Evolutionary conservation across 2,113 vertebrate genomes (phyloP), one percentile per base, ranked within the genome.

Genomic region (Pluvianellus socialis): DNA sequence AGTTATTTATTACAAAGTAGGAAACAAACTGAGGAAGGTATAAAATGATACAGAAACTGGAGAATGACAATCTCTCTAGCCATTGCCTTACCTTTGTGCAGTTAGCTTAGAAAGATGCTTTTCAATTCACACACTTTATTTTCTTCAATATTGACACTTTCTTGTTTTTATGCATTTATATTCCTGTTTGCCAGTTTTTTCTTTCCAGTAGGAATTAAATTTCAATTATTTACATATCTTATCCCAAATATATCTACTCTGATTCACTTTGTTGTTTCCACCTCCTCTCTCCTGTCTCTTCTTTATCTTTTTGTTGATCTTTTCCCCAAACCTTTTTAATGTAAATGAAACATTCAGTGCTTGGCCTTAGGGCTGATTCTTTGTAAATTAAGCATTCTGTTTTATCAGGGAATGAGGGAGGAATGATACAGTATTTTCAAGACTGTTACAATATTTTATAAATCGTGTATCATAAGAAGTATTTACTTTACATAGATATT

Each of bases 321-420:
- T 79, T 77, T 90, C 32, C 61, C 35, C 40, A 61, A 88, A 62
- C 23, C 59, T 67, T 92, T 96, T 86, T 81, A 71, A 74, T 91
- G 72, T 89, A 91, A 95, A 89, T 92, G 59, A 86, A 96, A 88
- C 20, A 67, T 94, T 94, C 63, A 42, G 55, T 83, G 70, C 28
- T 86, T 92, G 50, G 89, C 89, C 86, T 89, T 74, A 70, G 65
- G 94, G 86, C 42, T 77, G 72, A 80, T 70, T 83, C 45, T 38
- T n/a, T n/a, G 59, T 58, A 92, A 97, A 92, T 83, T 86, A 95
- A 80, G 23, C 53, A 84, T 92, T 92, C 32, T 63, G 14, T 92
- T 79, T 88, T 63, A 94, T 55, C 68, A 80, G 24, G 16, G 49
- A 9, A 82, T 67, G 10, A 56, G 4, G 32, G 27, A 93, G 40